phyloP scores from a whole-genome alignment of 2,797 vertebrate species.

The Anisognathus igniventris region DNA sequence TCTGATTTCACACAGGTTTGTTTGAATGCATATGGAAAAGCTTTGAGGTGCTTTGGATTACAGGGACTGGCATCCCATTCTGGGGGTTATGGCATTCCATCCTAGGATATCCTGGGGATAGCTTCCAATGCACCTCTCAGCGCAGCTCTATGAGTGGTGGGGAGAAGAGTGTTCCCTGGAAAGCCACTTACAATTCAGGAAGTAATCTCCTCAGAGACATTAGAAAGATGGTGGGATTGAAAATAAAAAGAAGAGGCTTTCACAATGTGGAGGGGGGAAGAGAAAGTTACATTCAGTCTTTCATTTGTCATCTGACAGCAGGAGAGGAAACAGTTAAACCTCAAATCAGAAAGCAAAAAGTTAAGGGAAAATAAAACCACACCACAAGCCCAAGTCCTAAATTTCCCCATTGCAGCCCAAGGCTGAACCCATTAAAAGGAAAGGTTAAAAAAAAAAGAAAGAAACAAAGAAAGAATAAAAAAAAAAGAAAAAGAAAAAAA shows the following conservation, averaged over 20 bases:
- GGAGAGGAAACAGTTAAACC: slow-evolving; percentile 47
- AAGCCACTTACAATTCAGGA: rapidly evolving
- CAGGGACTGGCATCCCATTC: not conserved
- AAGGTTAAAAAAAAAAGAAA: not conserved
- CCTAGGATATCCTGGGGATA: too few relatives aligned
- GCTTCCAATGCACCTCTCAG: rapidly evolving
- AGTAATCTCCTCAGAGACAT: not conserved
- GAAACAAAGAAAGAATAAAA: not conserved
- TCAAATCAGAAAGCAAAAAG: slow-evolving; percentile 39
- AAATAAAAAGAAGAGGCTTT: not conserved
- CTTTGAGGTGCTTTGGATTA: not conserved
- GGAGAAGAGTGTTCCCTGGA: not conserved
- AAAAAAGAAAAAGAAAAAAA: too few relatives aligned
- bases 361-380: slow-evolving; percentile 62
- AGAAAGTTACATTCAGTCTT: too few relatives aligned
- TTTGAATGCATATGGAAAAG: not conserved
- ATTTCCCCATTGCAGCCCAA: slow-evolving; percentile 71
- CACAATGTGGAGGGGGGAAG: rapidly evolving
- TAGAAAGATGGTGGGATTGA: not conserved
- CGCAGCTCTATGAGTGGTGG: not conserved
- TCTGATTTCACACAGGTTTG: not conserved
- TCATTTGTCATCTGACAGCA: not conserved
- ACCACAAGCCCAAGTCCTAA: slow-evolving; percentile 67
- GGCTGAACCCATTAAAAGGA: slow-evolving; percentile 71
- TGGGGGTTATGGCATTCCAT: too few relatives aligned